Evolutionary conservation across 2,113 vertebrate genomes (phyloP).

Genomic region (Aptenodytes patagonicus): DNA sequence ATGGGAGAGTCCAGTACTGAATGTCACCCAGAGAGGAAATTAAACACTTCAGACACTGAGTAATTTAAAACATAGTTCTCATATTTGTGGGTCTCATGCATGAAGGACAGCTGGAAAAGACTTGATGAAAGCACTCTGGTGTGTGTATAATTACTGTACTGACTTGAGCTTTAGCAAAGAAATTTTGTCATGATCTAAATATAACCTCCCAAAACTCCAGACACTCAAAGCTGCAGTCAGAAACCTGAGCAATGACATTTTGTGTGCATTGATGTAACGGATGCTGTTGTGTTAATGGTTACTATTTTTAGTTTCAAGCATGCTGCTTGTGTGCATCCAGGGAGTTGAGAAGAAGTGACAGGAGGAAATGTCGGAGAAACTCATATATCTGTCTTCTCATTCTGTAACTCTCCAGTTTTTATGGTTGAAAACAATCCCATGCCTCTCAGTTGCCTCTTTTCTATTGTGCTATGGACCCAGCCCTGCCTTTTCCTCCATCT

Average conservation of each 20-base stretch:
- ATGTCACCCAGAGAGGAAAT: conserved; percentile 60
- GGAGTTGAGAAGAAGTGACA: background rate
- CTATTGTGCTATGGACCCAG: background rate
- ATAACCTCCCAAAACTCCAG: background rate
- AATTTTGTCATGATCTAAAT: conserved; percentile 32
- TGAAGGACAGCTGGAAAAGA: conserved; percentile 18
- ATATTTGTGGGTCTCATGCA: background rate
- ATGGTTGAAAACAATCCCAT: background rate
- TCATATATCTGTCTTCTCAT: background rate
- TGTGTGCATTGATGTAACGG: background rate
- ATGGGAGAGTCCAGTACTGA: conserved; percentile 17
- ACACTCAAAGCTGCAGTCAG: background rate
- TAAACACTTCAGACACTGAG: conserved; percentile 26
- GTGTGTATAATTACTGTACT: conserved; percentile 15
- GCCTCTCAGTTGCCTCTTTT: background rate
- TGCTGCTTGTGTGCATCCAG: background rate
- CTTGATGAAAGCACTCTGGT: background rate
- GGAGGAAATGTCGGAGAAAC: background rate
- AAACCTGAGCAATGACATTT: conserved; percentile 6
- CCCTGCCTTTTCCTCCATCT: conserved; percentile 25
- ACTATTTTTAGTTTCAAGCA: background rate
- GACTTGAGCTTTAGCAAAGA: background rate
- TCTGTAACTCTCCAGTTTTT: background rate
- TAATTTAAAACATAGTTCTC: conserved; percentile 41
- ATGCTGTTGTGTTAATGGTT: background rate